Conservation (phyloP, 2,113 vertebrate genomes). For the Passer domesticus region DNA sequence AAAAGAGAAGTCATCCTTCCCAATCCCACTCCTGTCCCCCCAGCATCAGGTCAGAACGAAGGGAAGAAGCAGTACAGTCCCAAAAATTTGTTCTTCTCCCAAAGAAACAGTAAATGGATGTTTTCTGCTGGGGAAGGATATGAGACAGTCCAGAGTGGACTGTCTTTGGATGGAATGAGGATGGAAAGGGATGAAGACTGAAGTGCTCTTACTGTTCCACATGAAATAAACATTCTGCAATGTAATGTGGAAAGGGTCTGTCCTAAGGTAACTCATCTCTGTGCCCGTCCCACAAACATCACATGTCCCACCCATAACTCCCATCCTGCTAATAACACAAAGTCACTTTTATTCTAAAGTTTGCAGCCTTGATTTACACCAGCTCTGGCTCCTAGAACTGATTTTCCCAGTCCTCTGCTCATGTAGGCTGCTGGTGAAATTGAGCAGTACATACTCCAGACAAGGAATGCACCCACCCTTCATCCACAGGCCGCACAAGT, state of each 20-base stretch:
- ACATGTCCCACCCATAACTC: not conserved
- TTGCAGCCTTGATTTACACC: not conserved
- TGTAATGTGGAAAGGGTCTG: not conserved
- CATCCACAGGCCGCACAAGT: fast-evolving
- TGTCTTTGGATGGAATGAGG: not conserved
- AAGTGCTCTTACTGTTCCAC: not conserved
- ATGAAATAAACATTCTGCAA: not conserved
- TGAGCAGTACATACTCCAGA: not conserved
- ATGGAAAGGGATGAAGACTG: not conserved
- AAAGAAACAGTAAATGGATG: not conserved
- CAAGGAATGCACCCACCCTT: not conserved
- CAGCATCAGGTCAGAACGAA: not conserved
- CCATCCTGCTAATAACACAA: not conserved
- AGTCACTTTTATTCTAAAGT: fast-evolving
- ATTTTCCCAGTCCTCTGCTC: not conserved
- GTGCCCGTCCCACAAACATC: not conserved
- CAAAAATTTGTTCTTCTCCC: not conserved
- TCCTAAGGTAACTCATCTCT: not conserved
- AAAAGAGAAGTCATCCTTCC: not conserved
- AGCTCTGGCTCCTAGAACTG: not conserved
- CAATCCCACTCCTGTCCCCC: not conserved
- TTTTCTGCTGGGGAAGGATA: not conserved
- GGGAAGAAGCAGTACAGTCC: not conserved
- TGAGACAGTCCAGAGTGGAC: not conserved
- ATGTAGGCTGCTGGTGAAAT: not conserved